A percentile compares a stretch with the other conserved stretches of the same genome.
Evolutionary conservation across 2,888 invertebrate species (phyloP).

Genomic region (Cephus nigrinus): DNA sequence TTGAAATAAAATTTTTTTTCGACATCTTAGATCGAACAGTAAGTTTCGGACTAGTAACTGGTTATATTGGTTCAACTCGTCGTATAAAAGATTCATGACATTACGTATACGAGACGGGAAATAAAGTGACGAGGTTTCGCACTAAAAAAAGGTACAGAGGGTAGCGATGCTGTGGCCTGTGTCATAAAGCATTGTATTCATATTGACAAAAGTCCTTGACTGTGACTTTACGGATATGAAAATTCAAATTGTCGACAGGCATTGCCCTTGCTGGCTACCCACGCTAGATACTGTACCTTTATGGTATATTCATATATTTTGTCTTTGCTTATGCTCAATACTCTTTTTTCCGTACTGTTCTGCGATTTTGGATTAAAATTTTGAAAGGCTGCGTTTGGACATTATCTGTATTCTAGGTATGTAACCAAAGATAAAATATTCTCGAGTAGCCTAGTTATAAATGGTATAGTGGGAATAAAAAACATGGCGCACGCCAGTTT

Average conservation of each 20-base stretch:
- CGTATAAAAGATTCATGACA: neutral
- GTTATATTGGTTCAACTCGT: neutral
- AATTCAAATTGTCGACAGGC: neutral
- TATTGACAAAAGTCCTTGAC: neutral
- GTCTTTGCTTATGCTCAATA: neutral
- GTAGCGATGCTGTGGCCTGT: neutral
- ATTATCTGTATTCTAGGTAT: neutral
- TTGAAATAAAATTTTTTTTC: neutral
- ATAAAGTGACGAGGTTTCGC: neutral
- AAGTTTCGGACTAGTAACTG: neutral
- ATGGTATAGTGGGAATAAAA: neutral
- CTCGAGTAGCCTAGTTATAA: neutral
- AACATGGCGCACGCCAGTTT: neutral
- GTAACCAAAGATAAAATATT: neutral
- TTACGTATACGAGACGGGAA: neutral
- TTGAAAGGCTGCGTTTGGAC: neutral
- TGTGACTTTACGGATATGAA: neutral
- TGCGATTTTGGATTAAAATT: neutral
- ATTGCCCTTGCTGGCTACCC: neutral
- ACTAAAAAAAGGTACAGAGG: neutral
- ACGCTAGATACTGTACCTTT: neutral
- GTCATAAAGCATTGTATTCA: neutral
- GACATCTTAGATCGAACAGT: neutral
- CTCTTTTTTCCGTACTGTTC: neutral
- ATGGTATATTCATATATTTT: neutral